phyloP scores from a whole-genome alignment of 2,797 vertebrate genomes.

The Pseudochirops corinnae region DNA sequence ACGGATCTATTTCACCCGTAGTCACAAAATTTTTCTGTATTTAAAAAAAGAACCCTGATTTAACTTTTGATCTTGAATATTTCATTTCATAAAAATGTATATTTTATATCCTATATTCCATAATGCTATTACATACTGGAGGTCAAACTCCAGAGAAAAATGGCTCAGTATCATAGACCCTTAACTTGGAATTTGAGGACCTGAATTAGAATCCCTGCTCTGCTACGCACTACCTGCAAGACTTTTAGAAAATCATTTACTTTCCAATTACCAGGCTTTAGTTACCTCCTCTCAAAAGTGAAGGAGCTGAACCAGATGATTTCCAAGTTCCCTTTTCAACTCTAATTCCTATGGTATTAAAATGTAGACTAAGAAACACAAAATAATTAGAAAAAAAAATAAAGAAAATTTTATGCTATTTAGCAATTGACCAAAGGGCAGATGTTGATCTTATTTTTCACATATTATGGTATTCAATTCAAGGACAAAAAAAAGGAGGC shows the following conservation, averaged over 20 bases:
- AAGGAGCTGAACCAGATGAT: not conserved
- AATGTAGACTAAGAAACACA: conserved; percentile 60
- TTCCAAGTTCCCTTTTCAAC: not conserved
- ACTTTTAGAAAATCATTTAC: not conserved
- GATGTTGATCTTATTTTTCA: conserved; percentile 51
- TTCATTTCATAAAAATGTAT: conserved; percentile 43
- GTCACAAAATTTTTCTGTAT: conserved; percentile 89
- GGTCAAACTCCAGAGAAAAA: conserved; percentile 48
- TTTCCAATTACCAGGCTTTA: not conserved
- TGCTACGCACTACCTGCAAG: not conserved
- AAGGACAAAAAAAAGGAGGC: not conserved
- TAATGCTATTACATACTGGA: conserved; percentile 44
- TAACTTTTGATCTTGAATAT: conserved; percentile 56
- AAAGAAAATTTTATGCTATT: conserved; percentile 52
- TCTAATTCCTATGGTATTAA: not conserved
- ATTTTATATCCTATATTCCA: conserved; percentile 49
- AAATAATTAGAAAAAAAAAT: conserved; percentile 41
- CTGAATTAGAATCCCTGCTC: not conserved
- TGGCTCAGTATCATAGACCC: not conserved
- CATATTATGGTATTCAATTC: not conserved
- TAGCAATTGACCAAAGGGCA: conserved; percentile 20
- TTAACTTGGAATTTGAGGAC: not conserved
- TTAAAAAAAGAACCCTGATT: conserved; percentile 67
- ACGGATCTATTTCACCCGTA: conserved; percentile 81
- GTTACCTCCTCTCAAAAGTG: not conserved